Evolutionary conservation across 2,113 vertebrate genomes (phyloP).

Genomic region (Aegotheles bennettii): DNA sequence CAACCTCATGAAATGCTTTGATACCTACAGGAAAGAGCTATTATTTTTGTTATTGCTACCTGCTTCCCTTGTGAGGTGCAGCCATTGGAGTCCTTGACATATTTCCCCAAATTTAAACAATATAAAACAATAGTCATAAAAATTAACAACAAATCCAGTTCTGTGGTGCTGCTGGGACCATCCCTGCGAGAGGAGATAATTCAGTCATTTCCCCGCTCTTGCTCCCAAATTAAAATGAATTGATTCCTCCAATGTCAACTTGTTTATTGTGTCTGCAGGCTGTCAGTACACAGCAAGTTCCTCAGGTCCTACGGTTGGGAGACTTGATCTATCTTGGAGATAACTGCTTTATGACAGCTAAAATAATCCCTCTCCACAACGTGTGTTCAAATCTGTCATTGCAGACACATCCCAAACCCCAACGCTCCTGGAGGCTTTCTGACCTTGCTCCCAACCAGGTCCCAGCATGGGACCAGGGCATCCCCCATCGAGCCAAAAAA

Average conservation of each 20-base stretch:
- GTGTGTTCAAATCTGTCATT: background rate
- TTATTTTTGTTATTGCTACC: background rate
- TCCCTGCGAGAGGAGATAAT: background rate
- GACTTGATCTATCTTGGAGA: background rate
- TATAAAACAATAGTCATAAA: background rate
- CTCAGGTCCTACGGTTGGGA: background rate
- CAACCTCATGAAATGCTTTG: background rate
- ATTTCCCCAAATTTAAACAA: background rate
- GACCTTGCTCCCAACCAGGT: background rate
- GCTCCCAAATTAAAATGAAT: slow-evolving; percentile 19
- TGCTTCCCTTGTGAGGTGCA: background rate
- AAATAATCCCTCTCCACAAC: background rate
- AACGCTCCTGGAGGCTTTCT: background rate
- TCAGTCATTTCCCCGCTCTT: background rate
- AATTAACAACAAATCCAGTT: background rate
- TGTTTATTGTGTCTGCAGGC: background rate
- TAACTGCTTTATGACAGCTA: background rate
- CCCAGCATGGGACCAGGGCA: background rate
- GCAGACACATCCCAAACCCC: background rate
- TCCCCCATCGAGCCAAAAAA: background rate
- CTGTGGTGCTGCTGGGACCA: background rate
- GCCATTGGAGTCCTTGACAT: background rate
- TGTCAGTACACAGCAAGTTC: background rate
- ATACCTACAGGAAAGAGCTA: background rate
- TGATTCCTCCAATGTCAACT: background rate